A percentile compares a stretch with the other conserved stretches of the same genome.
phyloP scores from a whole-genome alignment of 2,888 invertebrate genomes.

The Nysson spinosus region DNA sequence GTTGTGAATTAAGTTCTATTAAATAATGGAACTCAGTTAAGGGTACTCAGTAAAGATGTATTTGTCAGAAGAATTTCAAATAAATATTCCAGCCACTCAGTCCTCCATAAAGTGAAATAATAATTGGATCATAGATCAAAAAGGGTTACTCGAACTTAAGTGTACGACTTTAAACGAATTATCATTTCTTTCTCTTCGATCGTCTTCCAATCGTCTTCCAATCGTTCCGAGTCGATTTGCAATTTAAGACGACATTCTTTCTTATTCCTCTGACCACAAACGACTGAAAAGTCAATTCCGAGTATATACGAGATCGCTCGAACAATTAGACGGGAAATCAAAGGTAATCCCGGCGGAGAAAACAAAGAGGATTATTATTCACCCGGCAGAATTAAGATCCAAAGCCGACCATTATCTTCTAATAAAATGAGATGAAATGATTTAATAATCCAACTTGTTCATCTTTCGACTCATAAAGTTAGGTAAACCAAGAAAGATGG shows the following conservation, averaged over 20 bases:
- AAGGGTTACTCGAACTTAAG: constrained; percentile 7
- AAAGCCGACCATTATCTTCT: constrained; percentile 16
- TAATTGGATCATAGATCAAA: too few relatives aligned
- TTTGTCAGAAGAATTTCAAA: constrained; percentile 22
- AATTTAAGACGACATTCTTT: constrained; percentile 38
- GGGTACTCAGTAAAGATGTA: too few relatives aligned
- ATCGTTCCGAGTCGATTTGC: constrained; percentile 38
- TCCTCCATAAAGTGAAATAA: constrained; percentile 14
- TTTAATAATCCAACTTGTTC: constrained; percentile 41
- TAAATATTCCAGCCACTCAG: too few relatives aligned
- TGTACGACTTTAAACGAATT: constrained; percentile 28
- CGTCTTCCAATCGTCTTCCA: constrained; percentile 31
- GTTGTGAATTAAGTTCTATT: too few relatives aligned
- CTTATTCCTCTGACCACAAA: constrained; percentile 22
- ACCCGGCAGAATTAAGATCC: constrained; percentile 23
- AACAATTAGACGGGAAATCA: background rate
- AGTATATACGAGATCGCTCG: background rate
- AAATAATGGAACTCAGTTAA: too few relatives aligned
- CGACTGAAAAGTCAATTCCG: background rate
- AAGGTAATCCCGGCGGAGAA: background rate
- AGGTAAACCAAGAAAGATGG: constrained; percentile 8
- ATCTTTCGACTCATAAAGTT: constrained; percentile 37
- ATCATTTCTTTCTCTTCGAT: constrained; percentile 27
- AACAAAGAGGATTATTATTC: background rate
- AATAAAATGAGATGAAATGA: constrained; percentile 34